Evolutionary conservation across 2,888 invertebrate genomes (phyloP).

Genomic region (Thera obeliscata): DNA sequence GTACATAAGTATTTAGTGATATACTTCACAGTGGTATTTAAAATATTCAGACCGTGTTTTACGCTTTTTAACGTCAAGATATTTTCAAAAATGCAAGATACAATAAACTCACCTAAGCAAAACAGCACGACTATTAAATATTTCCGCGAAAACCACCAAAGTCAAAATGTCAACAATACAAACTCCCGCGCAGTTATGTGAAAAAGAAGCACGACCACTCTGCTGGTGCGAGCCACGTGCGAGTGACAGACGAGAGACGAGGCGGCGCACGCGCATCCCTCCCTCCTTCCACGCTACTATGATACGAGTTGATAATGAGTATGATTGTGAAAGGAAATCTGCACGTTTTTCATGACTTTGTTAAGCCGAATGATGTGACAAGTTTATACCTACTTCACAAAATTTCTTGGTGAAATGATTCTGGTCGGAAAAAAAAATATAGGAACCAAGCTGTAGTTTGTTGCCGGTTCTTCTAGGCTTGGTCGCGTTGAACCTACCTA

Average conservation of each 20-base stretch:
- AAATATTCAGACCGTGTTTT: too few relatives aligned
- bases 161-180: constrained; percentile 19
- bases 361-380: too few relatives aligned
- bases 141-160: constrained; percentile 6
- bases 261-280: constrained; percentile 51
- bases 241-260: constrained; percentile 42
- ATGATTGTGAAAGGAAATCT: constrained; percentile 6
- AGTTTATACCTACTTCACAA: too few relatives aligned
- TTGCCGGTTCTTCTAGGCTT: too few relatives aligned
- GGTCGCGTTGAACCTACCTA: too few relatives aligned
- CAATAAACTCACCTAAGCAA: constrained; percentile 6
- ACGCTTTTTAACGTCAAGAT: too few relatives aligned
- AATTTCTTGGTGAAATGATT: too few relatives aligned
- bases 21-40: too few relatives aligned
- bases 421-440: too few relatives aligned
- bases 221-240: constrained; percentile 42
- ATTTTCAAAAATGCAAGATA: not conserved
- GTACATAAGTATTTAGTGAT: too few relatives aligned
- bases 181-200: constrained; percentile 15
- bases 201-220: constrained; percentile 21
- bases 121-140: constrained; percentile 1
- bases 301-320: constrained; percentile 4
- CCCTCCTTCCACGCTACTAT: constrained; percentile 16
- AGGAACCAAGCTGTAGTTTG: too few relatives aligned
- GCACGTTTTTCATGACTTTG: too few relatives aligned